These are phyloP conservation scores for Tribolium madens DNA, from an alignment of 1,140 invertebrate species.

Conservation along the genomic window DNA sequence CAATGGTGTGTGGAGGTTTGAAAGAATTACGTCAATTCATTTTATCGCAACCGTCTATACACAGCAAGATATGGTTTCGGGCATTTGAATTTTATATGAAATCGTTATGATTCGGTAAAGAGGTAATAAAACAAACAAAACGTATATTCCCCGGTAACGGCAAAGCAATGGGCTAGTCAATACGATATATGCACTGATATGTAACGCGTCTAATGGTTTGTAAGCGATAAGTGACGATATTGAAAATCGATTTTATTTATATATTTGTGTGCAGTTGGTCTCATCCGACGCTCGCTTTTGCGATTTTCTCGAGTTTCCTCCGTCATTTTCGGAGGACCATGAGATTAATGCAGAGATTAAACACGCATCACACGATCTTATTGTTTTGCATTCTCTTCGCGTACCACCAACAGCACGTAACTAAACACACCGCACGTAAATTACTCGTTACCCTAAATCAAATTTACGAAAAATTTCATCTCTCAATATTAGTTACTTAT, in stretches of 20 bases:
- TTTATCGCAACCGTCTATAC: constrained; percentile 38
- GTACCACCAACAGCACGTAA: constrained; percentile 48
- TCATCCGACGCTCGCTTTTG: background rate
- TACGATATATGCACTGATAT: constrained; percentile 53
- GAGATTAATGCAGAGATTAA: constrained; percentile 44
- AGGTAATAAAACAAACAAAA: constrained; percentile 52
- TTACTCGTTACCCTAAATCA: constrained; percentile 48
- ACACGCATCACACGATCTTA: constrained; percentile 49
- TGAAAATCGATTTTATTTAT: constrained; percentile 54
- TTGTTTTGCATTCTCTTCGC: constrained; percentile 49
- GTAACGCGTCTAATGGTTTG: constrained; percentile 53
- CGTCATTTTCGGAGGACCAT: constrained; percentile 31
- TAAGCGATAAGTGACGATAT: constrained; percentile 53
- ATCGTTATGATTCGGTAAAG: constrained; percentile 49
- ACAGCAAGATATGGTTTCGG: constrained; percentile 43
- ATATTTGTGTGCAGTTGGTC: constrained; percentile 24
- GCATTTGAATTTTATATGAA: constrained; percentile 50
- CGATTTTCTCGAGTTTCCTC: constrained; percentile 24
- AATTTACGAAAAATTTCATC: background rate
- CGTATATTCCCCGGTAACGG: constrained; percentile 44
- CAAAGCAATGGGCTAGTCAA: constrained; percentile 50
- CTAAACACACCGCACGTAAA: constrained; percentile 50
- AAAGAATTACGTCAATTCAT: constrained; percentile 39
- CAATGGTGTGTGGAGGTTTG: constrained; percentile 2
- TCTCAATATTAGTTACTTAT: constrained; percentile 41